A percentile compares a stretch with the other conserved stretches of the same genome.
Conservation (phyloP, 2,113 vertebrate genomes). For the Pandion haliaetus region DNA sequence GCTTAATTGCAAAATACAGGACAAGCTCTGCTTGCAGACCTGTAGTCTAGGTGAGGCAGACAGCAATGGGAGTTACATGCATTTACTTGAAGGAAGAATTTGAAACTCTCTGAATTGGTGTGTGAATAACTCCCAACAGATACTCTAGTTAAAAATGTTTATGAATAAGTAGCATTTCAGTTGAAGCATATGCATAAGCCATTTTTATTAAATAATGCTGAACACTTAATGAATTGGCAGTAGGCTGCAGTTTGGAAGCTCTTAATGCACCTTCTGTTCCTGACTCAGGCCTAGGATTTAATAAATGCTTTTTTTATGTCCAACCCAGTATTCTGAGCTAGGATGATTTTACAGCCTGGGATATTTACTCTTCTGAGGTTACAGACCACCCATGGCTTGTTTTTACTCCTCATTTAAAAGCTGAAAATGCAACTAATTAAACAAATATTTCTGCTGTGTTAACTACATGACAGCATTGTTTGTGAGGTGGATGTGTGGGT, state of each 20-base stretch:
- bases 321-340: constrained; percentile 70
- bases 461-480: constrained; percentile 46
- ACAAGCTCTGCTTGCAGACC: not conserved
- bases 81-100: not conserved
- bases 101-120: not conserved
- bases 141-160: constrained; percentile 51
- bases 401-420: constrained; percentile 68
- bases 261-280: constrained; percentile 77
- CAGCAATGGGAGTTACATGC: not conserved
- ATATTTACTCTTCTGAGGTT: constrained; percentile 77
- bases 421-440: constrained; percentile 73
- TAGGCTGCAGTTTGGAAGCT: constrained; percentile 54
- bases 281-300: constrained; percentile 54
- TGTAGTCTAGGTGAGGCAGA: not conserved
- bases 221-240: constrained; percentile 54
- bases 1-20: not conserved
- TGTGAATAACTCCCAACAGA: constrained; percentile 33
- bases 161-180: constrained; percentile 53
- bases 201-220: constrained; percentile 71
- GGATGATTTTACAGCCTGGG: constrained; percentile 67
- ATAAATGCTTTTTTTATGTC: constrained; percentile 74
- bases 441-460: constrained; percentile 46
- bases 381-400: constrained; percentile 73
- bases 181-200: constrained; percentile 18
- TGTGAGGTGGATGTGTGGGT: not conserved